These are phyloP conservation scores for Proisotoma minuta DNA, from an alignment of 2,888 invertebrate genomes.

Conservation along the genomic window DNA sequence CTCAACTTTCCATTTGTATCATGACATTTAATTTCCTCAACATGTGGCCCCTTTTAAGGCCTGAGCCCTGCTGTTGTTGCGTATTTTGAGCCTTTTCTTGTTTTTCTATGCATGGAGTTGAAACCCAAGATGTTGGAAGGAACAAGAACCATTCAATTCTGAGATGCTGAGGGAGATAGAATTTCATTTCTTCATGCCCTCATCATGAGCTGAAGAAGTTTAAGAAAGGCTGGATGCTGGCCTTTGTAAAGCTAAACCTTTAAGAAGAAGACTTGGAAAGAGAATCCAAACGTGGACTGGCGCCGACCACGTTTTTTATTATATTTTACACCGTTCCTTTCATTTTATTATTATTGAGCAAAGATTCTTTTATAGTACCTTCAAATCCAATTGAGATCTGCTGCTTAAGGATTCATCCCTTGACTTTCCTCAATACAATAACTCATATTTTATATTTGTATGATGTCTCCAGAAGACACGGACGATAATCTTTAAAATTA, in stretches of 20 bases:
- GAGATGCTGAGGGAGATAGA: background rate
- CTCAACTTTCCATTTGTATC: too few relatives aligned
- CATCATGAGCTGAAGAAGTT: background rate
- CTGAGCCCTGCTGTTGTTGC: too few relatives aligned
- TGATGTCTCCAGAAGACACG: background rate
- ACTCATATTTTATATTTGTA: background rate
- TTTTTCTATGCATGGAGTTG: background rate
- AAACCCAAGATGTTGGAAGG: background rate
- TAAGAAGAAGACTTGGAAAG: background rate
- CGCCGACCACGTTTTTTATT: background rate
- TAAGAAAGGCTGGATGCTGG: background rate
- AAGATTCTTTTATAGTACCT: background rate
- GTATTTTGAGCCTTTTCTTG: too few relatives aligned
- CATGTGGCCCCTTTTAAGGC: too few relatives aligned
- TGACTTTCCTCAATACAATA: background rate
- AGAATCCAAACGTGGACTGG: background rate
- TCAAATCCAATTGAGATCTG: background rate
- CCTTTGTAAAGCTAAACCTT: background rate
- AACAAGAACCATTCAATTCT: background rate
- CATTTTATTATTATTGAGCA: background rate
- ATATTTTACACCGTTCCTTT: background rate
- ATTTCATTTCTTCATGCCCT: background rate
- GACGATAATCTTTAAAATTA: background rate
- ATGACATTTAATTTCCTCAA: too few relatives aligned
- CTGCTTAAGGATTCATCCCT: background rate